Evolutionary conservation across 2,888 invertebrate species (phyloP), one percentile per base, ranked within the genome.

Genomic region (Watsonalla binaria): DNA sequence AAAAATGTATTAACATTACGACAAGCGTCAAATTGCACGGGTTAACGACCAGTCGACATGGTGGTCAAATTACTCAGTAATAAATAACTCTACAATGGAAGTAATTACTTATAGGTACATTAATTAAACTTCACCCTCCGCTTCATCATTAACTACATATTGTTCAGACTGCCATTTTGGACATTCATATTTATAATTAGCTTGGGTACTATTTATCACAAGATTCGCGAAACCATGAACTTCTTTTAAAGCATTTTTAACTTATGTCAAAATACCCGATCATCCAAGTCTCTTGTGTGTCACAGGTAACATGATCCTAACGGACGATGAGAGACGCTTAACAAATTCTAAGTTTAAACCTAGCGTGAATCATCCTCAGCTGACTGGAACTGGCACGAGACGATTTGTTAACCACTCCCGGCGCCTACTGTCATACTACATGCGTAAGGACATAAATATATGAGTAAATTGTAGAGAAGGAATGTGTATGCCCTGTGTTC

Each of bases 301-400:
- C 49, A 49, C 15, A 15, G 14, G 37, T 68, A 74, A 76, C 58
- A 54, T 58, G 76, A 76, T 60, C 71, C 66, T 61, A 56, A 50
- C 53, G 8, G 48, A 45, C 57, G 62, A 58, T 55, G 59, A 52
- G 55, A 35, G 6, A 6, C 13, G 37, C 61, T 64, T 72, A 72
- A 64, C 65, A 56, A 61, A 62, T 57, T 73, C 75, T 75, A 78
- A 76, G 65, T 77, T 74, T 78, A 79, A 71, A 68, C 63, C 65
- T 71, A 65, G 64, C 70, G 11, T 42, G 42, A 42, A 68, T 68
- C 63, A 65, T 58, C 55, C 59, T 80, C 77, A 80, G 57, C 78
- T 79, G 69, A 58, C 65, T 64, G 58, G 52, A 71, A 70, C 58
- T 59, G 60, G 67, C 54, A 55, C 63, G 59, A 58, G 59, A 62